Evolutionary conservation across 2,888 invertebrate species (phyloP).

Genomic region (Amiota minor): DNA sequence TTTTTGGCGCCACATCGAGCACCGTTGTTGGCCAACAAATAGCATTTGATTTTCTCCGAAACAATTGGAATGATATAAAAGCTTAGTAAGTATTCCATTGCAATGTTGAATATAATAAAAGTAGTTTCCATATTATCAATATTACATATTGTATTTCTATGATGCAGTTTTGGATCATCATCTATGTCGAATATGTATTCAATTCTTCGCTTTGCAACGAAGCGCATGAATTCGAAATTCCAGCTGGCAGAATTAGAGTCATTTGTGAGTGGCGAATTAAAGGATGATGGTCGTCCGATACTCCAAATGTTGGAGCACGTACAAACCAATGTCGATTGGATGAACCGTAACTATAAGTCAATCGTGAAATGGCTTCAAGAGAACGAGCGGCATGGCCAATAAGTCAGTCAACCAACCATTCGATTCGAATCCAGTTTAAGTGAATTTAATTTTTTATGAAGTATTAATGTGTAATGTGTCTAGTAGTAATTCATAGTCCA

Average conservation of each 20-base stretch:
- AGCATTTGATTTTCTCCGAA: constrained; percentile 84
- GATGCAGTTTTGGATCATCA: constrained; percentile 80
- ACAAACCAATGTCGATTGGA: constrained; percentile 89
- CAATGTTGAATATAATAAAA: accelerated
- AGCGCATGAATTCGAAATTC: constrained; percentile 82
- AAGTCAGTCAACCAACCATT: neutral
- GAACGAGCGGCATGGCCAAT: constrained; percentile 25
- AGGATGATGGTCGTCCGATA: constrained; percentile 83
- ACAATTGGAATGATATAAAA: constrained; percentile 82
- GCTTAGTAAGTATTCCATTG: constrained; percentile 78
- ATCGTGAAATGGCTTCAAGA: constrained; percentile 83
- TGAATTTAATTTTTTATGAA: neutral
- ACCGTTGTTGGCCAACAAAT: constrained; percentile 88
- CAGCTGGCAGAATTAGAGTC: constrained; percentile 84
- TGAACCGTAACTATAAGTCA: constrained; percentile 81
- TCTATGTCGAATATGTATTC: constrained; percentile 81
- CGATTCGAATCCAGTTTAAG: neutral
- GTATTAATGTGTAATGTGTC: constrained; percentile 9
- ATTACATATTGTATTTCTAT: neutral
- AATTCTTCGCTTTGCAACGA: constrained; percentile 82
- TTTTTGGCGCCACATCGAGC: constrained; percentile 83
- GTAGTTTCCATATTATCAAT: neutral
- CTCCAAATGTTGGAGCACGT: constrained; percentile 87
- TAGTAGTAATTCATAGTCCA: neutral
- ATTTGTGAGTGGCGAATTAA: constrained; percentile 79